Evolutionary conservation across 2,888 invertebrate genomes (phyloP).

Genomic region (Cheilosia soror): DNA sequence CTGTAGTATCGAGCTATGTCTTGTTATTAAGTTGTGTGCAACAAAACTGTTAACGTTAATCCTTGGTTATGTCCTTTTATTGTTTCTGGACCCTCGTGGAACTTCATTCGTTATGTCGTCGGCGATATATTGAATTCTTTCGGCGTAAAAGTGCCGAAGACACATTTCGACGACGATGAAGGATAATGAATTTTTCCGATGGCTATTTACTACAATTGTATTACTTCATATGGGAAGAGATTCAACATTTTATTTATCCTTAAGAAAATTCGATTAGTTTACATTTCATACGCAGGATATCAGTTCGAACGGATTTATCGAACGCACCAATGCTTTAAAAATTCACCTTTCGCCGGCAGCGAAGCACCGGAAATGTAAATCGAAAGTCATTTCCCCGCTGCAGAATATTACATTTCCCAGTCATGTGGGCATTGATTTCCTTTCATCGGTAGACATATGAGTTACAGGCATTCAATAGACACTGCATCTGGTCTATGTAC

Average conservation of each 20-base stretch:
- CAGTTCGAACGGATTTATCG: no score
- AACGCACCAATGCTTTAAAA: no score
- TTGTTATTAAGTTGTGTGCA: slow-evolving; percentile 39
- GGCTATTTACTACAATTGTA: background rate
- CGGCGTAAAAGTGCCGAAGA: slow-evolving; percentile 12
- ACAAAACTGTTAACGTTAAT: slow-evolving; percentile 23
- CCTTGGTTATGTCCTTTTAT: slow-evolving; percentile 18
- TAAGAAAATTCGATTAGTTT: no score
- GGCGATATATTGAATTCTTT: slow-evolving; percentile 43
- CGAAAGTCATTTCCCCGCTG: slow-evolving; percentile 15
- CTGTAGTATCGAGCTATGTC: slow-evolving; percentile 15
- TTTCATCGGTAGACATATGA: background rate
- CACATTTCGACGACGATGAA: background rate
- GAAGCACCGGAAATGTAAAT: slow-evolving; percentile 35
- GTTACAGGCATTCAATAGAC: background rate
- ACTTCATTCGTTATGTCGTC: slow-evolving; percentile 28
- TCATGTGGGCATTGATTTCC: slow-evolving; percentile 12
- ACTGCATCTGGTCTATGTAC: background rate
- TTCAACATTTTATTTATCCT: background rate
- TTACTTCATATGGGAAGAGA: background rate
- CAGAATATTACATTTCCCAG: slow-evolving; percentile 34
- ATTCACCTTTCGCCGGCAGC: background rate
- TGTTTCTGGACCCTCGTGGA: background rate
- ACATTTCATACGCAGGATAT: no score
- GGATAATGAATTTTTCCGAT: slow-evolving; percentile 10